These are phyloP conservation scores for Ethmia dodecea DNA, from an alignment of 2,888 invertebrate species.

Conservation along the genomic window DNA sequence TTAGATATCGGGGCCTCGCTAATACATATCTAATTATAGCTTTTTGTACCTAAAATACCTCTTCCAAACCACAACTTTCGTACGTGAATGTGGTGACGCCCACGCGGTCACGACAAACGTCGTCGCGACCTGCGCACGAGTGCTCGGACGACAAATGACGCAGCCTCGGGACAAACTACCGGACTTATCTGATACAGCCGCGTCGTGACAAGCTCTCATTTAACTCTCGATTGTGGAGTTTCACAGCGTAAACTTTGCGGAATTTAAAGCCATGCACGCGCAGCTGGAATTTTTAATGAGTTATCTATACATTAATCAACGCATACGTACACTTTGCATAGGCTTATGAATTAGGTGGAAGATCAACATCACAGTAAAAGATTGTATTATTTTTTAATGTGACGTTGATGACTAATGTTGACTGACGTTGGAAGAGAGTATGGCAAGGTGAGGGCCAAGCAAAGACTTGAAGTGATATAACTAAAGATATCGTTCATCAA, in stretches of 20 bases:
- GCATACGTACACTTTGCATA: no score
- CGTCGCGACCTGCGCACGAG: conserved; percentile 18
- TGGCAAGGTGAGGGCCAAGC: no score
- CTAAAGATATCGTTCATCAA: no score
- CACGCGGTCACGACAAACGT: conserved; percentile 56
- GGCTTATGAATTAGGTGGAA: no score
- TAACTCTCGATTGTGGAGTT: conserved; percentile 25
- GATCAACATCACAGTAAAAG: no score
- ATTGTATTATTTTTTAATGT: no score
- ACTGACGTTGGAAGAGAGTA: no score
- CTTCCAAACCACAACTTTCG: conserved; percentile 18
- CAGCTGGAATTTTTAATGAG: conserved; percentile 17
- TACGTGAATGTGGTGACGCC: conserved; percentile 39
- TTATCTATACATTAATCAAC: conserved; percentile 2
- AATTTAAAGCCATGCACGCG: conserved; percentile 7
- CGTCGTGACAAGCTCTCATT: conserved; percentile 59
- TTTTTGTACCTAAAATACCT: neutral
- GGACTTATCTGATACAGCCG: conserved; percentile 68
- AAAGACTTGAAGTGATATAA: no score
- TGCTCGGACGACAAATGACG: conserved; percentile 57
- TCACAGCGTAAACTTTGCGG: conserved; percentile 6
- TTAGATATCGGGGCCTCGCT: no score
- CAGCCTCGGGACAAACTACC: conserved; percentile 64
- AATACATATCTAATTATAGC: no score
- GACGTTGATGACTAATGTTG: no score